phyloP scores from a whole-genome alignment of 2,888 invertebrate species.

The Drosophila subquinaria region DNA sequence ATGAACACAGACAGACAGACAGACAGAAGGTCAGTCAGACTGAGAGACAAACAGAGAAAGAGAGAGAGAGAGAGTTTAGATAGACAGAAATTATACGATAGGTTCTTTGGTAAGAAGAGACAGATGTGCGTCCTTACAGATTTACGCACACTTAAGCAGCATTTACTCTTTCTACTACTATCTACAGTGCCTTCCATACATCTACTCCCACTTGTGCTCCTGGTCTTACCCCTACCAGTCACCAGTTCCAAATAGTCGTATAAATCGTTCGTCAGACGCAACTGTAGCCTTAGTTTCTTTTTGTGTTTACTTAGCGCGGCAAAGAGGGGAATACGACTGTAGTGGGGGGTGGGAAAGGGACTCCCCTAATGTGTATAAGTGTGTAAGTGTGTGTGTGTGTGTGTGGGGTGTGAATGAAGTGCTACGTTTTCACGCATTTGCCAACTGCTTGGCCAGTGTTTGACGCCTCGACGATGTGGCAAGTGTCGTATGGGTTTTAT shows the following conservation, averaged over 20 bases:
- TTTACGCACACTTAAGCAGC: conserved; percentile 74
- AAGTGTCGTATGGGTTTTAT: conserved; percentile 72
- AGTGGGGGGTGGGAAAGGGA: background rate
- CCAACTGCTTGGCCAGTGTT: conserved; percentile 47
- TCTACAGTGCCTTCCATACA: background rate
- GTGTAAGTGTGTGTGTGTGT: conserved; percentile 10
- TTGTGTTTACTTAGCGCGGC: background rate
- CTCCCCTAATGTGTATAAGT: background rate
- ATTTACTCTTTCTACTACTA: conserved; percentile 50
- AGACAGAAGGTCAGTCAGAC: conserved; percentile 28
- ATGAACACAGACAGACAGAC: conserved; percentile 30
- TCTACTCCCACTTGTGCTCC: background rate
- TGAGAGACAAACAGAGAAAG: conserved; percentile 19
- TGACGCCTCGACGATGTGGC: conserved; percentile 38
- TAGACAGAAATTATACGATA: conserved; percentile 54
- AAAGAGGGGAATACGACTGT: background rate
- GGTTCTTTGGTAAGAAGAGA: conserved; percentile 28
- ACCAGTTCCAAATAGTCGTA: conserved; percentile 55
- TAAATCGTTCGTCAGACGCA: conserved; percentile 55
- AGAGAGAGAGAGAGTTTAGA: conserved; percentile 2
- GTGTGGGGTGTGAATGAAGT: conserved; percentile 71
- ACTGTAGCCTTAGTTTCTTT: conserved; percentile 49
- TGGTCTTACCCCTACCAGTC: background rate
- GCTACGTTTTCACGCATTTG: conserved; percentile 70
- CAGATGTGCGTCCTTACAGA: conserved; percentile 57